A percentile compares a stretch with the other conserved stretches of the same genome.
Evolutionary conservation across 2,797 vertebrate genomes (phyloP).

Genomic region (Halcyon chelicuti): DNA sequence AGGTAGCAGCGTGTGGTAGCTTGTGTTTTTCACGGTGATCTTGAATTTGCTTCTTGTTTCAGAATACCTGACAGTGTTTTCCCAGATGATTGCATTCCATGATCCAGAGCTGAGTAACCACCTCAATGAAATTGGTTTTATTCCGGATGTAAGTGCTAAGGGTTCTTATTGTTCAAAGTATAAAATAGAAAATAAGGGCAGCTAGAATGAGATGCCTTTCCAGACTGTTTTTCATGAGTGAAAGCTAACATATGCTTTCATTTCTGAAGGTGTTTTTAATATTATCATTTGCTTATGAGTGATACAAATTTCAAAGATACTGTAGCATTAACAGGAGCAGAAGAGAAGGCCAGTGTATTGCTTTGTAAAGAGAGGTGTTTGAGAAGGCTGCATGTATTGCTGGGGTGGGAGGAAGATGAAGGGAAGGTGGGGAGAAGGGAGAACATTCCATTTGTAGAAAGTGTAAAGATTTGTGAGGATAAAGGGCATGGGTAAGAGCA

Average conservation of each 20-base stretch:
- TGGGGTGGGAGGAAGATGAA: not conserved
- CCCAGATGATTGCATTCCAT: slow-evolving; percentile 98
- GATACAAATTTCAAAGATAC: not conserved
- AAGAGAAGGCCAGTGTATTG: not conserved
- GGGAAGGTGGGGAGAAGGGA: not conserved
- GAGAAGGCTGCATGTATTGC: not conserved
- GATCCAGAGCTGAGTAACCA: slow-evolving; percentile 98
- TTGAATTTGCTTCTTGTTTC: slow-evolving; percentile 66
- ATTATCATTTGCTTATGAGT: not conserved
- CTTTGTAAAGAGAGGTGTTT: not conserved
- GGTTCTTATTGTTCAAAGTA: not conserved
- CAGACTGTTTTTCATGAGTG: not conserved
- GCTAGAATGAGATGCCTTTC: not conserved
- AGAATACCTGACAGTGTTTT: slow-evolving; percentile 98
- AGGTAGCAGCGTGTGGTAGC: not conserved
- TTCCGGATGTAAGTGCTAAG: slow-evolving; percentile 93
- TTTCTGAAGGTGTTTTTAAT: not conserved
- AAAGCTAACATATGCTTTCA: not conserved
- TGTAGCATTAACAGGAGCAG: not conserved
- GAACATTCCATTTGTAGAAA: not conserved
- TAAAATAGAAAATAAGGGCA: not conserved
- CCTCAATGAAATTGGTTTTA: slow-evolving; percentile 98
- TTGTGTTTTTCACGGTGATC: not conserved
- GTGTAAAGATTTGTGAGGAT: not conserved
- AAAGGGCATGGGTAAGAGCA: not conserved